Conservation (phyloP, 2,797 vertebrate genomes). For the Cryptoblepharus egeriae region DNA sequence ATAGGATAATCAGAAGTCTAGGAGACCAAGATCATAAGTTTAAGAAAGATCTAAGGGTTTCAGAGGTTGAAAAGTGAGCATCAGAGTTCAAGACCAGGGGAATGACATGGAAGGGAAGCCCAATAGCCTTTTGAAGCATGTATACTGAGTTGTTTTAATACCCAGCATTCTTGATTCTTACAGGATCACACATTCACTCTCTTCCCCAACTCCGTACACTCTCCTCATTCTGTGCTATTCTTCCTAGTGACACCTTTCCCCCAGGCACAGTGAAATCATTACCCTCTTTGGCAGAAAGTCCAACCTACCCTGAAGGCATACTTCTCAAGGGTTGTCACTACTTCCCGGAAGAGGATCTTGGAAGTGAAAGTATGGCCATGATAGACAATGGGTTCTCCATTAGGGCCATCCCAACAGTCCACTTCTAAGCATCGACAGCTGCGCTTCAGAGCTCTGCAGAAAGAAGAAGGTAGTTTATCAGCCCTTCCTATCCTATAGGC, state of each 20-base stretch:
- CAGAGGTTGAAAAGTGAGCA: not conserved
- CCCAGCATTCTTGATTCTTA: not conserved
- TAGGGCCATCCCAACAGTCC: slow-evolving; percentile 94
- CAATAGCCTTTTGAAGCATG: not conserved
- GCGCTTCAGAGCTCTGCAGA: slow-evolving; percentile 86
- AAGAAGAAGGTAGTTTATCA: slow-evolving; percentile 10
- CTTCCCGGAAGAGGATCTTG: slow-evolving; percentile 94
- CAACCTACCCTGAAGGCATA: slow-evolving; percentile 85
- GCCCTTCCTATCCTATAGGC: not conserved
- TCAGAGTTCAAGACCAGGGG: not conserved
- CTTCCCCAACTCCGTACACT: not conserved
- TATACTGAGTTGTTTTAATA: not conserved
- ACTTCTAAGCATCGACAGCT: slow-evolving; percentile 94
- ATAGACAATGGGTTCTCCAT: slow-evolving; percentile 92
- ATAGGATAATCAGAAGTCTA: slow-evolving; percentile 91
- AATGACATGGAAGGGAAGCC: too few species aligned
- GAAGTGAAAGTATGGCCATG: slow-evolving; percentile 95
- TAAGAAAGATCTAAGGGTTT: not conserved
- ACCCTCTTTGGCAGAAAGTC: slow-evolving; percentile 8
- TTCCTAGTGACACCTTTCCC: not conserved
- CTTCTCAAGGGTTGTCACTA: slow-evolving; percentile 85
- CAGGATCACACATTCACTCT: not conserved
- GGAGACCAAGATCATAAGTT: not conserved
- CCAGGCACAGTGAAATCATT: not conserved
- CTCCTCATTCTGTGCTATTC: not conserved